phyloP scores from a whole-genome alignment of 1,140 invertebrate genomes.

The Apis laboriosa region DNA sequence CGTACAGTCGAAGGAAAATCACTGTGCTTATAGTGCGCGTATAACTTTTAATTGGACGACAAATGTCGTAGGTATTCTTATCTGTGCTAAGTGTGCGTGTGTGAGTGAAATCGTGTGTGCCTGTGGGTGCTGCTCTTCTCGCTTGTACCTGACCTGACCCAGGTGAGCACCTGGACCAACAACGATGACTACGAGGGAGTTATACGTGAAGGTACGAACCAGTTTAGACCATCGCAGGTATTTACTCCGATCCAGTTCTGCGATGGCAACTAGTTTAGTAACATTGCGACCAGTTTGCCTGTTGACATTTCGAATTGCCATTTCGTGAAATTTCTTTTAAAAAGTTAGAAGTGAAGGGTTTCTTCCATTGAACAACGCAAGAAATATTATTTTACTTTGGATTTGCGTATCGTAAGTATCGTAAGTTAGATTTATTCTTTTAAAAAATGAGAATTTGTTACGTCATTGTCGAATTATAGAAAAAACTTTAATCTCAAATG shows the following conservation, averaged over 20 bases:
- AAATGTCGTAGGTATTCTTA: conserved; percentile 50
- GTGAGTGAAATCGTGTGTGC: conserved; percentile 42
- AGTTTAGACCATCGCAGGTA: background rate
- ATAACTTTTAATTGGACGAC: conserved; percentile 35
- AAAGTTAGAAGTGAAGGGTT: conserved; percentile 12
- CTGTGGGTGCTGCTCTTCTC: conserved; percentile 33
- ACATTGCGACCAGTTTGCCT: background rate
- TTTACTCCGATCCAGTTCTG: conserved; percentile 11
- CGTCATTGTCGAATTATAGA: background rate
- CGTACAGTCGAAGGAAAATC: conserved; percentile 35
- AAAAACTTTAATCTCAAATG: background rate
- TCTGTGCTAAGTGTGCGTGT: conserved; percentile 43
- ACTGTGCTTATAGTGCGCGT: conserved; percentile 48
- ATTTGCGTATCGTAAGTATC: background rate
- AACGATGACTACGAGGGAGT: conserved; percentile 77
- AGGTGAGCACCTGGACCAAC: conserved; percentile 57
- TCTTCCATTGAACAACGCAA: background rate
- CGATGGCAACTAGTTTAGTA: conserved; percentile 35
- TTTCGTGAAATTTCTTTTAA: conserved; percentile 9
- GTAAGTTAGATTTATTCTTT: too few species aligned
- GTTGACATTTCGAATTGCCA: conserved; percentile 31
- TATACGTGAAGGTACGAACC: conserved; percentile 77
- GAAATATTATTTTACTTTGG: too few species aligned
- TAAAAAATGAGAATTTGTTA: background rate
- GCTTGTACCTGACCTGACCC: conserved; percentile 57